Percentiles rank a stretch among this genome's conserved stretches.
Conservation (phyloP, 2,797 vertebrate genomes). For the Podarcis lilfordi region DNA sequence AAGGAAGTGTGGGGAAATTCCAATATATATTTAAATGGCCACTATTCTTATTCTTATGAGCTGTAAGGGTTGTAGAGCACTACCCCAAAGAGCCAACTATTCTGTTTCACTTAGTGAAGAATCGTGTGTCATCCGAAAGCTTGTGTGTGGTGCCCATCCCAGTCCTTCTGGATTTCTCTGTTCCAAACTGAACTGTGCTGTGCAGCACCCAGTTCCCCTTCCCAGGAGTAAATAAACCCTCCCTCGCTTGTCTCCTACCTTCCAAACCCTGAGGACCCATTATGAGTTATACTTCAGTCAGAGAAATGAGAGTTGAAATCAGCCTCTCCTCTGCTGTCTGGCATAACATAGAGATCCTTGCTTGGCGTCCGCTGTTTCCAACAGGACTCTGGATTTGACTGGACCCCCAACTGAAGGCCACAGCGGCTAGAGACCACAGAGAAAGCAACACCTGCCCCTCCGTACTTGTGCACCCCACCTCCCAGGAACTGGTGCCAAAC, state of each 20-base stretch:
- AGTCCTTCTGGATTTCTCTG: neutral
- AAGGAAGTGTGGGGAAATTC: neutral
- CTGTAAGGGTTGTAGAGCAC: neutral
- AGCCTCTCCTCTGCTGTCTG: neutral
- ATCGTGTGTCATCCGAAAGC: neutral
- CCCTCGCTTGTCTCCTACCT: neutral
- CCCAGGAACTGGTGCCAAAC: neutral
- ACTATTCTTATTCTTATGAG: neutral
- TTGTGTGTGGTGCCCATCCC: neutral
- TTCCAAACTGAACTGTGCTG: neutral
- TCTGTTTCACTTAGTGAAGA: neutral
- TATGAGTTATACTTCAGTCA: too few relatives aligned
- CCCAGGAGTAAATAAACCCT: too few relatives aligned
- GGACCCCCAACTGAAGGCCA: too few relatives aligned
- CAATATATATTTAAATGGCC: neutral
- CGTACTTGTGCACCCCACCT: rapidly evolving
- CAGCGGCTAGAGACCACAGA: neutral
- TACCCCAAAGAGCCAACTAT: neutral
- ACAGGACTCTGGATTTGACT: too few relatives aligned
- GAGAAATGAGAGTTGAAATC: neutral
- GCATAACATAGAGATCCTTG: neutral
- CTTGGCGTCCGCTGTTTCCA: too few relatives aligned
- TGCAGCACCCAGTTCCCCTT: too few relatives aligned
- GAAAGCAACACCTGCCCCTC: neutral
- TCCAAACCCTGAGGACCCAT: neutral